These are phyloP conservation scores for Corythucha ciliata DNA, from an alignment of 2,888 invertebrate genomes.

Conservation along the genomic window DNA sequence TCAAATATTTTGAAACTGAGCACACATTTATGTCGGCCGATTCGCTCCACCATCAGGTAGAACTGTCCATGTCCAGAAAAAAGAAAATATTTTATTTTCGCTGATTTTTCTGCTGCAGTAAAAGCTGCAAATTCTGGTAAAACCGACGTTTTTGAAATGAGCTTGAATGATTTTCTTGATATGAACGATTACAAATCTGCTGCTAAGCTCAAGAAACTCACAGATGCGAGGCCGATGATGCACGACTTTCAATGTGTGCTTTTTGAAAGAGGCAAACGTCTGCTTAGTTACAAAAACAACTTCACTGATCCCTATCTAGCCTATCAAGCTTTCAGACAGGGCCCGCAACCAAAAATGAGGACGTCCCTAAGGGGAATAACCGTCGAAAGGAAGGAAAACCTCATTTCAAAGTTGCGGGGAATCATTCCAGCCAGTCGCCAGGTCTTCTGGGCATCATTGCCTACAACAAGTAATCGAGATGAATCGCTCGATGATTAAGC, in stretches of 20 bases:
- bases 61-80: conserved; percentile 6
- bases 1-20: conserved; percentile 35
- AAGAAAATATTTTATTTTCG: not conserved
- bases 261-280: too few species aligned
- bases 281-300: too few species aligned
- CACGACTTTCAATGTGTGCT: not conserved
- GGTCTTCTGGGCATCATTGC: not conserved
- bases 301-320: not conserved
- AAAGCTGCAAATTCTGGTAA: not conserved
- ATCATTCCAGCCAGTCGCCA: conserved; percentile 7
- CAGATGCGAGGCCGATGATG: not conserved
- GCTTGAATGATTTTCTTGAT: not conserved
- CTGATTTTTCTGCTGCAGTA: not conserved
- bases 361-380: not conserved
- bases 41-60: conserved; percentile 35
- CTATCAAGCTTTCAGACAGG: not conserved
- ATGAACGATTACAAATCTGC: conserved; percentile 5
- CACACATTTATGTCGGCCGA: conserved; percentile 39
- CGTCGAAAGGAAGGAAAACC: not conserved
- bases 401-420: not conserved
- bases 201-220: conserved; percentile 7
- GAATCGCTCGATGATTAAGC: conserved; percentile 1
- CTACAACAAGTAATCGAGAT: not conserved
- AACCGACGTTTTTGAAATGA: not conserved
- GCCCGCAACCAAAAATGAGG: conserved; percentile 2